These are phyloP conservation scores for Noctuana brunneofusca DNA, from an alignment of 2,888 invertebrate species.

Conservation along the genomic window DNA sequence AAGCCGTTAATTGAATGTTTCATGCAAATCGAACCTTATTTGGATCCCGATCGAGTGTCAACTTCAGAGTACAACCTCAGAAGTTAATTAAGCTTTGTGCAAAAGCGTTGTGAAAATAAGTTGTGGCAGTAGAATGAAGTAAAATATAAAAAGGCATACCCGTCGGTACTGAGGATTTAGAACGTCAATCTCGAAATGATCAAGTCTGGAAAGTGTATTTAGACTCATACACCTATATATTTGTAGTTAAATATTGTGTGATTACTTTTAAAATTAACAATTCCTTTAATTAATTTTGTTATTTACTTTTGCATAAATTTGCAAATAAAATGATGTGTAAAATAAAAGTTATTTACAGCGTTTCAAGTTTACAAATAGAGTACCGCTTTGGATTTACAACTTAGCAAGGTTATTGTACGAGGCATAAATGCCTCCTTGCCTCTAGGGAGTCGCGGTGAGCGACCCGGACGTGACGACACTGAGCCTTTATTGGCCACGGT, in stretches of 20 bases:
- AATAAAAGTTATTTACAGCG: too few relatives aligned
- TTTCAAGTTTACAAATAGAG: too few relatives aligned
- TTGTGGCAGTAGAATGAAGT: background rate
- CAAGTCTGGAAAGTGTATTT: too few relatives aligned
- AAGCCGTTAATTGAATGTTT: conserved; percentile 39
- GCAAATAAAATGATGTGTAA: too few relatives aligned
- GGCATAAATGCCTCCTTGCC: background rate
- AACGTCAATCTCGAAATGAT: too few relatives aligned
- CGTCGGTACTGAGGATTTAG: too few relatives aligned
- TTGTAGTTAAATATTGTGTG: too few relatives aligned
- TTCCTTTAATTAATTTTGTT: too few relatives aligned
- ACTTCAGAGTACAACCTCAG: conserved; percentile 16
- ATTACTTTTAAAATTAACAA: too few relatives aligned
- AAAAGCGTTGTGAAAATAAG: conserved; percentile 2
- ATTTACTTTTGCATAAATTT: too few relatives aligned
- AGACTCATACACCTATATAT: too few relatives aligned
- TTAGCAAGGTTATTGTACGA: background rate
- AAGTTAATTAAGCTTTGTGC: conserved; percentile 22
- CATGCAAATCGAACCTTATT: conserved; percentile 39
- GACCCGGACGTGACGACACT: conserved; percentile 2
- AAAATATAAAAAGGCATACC: too few relatives aligned
- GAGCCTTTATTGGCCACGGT: background rate
- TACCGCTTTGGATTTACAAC: background rate
- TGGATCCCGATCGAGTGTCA: conserved; percentile 21
- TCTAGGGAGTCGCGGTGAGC: background rate